A percentile compares a stretch with the other conserved stretches of the same genome.
Conservation (phyloP, 2,797 vertebrate genomes). For the Myotis planiceps region DNA sequence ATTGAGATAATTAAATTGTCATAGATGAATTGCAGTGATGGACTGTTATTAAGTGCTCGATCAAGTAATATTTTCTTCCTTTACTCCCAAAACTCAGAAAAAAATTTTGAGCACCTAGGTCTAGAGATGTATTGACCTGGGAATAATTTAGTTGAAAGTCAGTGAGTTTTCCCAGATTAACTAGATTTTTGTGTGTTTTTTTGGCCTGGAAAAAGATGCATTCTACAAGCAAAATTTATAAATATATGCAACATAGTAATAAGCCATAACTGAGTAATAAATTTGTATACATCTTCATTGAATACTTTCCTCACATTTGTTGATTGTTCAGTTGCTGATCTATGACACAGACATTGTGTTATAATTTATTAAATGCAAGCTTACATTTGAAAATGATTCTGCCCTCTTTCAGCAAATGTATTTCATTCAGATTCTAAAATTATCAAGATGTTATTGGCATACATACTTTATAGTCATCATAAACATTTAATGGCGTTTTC, state of each 20-base stretch:
- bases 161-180: neutral
- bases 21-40: neutral
- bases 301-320: neutral
- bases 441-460: neutral
- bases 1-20: neutral
- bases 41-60: neutral
- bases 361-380: neutral
- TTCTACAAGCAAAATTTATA: neutral
- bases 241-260: neutral
- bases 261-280: neutral
- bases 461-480: neutral
- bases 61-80: neutral
- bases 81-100: neutral
- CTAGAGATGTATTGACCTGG: neutral
- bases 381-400: neutral
- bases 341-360: neutral
- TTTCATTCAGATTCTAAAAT: conserved; percentile 23
- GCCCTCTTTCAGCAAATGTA: neutral
- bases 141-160: neutral
- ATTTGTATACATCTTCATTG: neutral
- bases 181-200: neutral
- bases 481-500: neutral
- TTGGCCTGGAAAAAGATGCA: neutral
- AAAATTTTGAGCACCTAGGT: neutral
- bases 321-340: neutral